Base-by-base conservation (phyloP, 2,113 vertebrate species). In the Neolamprologus toae region DNA sequence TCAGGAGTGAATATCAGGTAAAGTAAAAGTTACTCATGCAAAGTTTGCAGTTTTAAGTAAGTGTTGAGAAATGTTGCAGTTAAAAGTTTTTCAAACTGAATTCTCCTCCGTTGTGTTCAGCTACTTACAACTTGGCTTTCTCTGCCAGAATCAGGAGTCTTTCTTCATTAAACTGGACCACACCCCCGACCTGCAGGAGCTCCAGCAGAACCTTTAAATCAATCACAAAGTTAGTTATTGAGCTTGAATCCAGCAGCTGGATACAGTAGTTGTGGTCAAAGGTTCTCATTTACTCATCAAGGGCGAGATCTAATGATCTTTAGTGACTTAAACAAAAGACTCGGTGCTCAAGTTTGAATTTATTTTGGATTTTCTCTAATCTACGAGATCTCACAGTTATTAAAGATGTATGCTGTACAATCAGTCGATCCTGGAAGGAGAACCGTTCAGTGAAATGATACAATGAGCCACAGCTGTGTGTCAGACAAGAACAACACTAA, bases 71-170 rank as follows among this genome's bases (percentile, higher is more conserved):
- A 66, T 13, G 61, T 12, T 66, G 61, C 10, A 66, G 61, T 35
- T 66, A 1, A 66, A 66, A 1, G 10, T 6, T 63, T 49, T 37
- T 28, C 0, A 7, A 23, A 12, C 5, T 1, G 37, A 28, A 45
- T 47, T 47, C 14, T 49, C 17, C 42, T n/a, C 35, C 51, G 37
- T 51, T 81, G 42, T 54, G 61, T 79, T 59, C 7, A 45, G 6
- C 16, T 89, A 97, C 98, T 98, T 93, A 99, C 99, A 99, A 99
- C 84, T 99, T 97, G 8, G 99, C 98, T 91, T 98, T 98, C 89
- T 99, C 98, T 89, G 98, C 98, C 94, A 99, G 96, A 45, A 94
- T 90, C 90, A 99, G 95, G 28, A 99, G 97, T 12, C 97, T 95
- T 19, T 68, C 96, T 92, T 99, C 98, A 92, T 99, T 97, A 95